Percentiles rank a stretch among this genome's conserved stretches.
Conservation (phyloP, 2,797 vertebrate genomes). For the Anguilla anguilla region DNA sequence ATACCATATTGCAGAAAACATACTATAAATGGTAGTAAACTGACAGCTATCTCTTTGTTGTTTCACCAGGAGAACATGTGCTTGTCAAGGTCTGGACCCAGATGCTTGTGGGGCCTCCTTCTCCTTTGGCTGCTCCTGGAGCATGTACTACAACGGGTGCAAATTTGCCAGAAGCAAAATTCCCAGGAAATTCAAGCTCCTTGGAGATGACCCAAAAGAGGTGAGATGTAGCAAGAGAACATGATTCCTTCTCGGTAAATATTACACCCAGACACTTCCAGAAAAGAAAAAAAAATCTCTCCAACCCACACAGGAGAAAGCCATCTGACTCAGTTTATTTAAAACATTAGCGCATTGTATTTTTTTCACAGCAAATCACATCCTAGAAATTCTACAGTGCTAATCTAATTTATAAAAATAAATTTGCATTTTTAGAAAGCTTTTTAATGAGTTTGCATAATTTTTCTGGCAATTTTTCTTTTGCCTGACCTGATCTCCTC, state of each 20-base stretch:
- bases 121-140: constrained; percentile 99
- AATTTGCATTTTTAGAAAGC: too few relatives aligned
- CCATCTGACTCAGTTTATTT: neutral
- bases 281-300: neutral
- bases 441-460: neutral
- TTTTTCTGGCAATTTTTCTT: neutral
- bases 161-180: constrained; percentile 98
- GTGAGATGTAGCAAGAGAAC: constrained; percentile 64
- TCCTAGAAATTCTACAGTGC: neutral
- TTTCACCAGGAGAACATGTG: constrained; percentile 86
- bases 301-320: neutral
- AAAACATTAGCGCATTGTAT: too few relatives aligned
- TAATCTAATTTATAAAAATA: neutral
- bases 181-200: constrained; percentile 96
- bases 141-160: constrained; percentile 99
- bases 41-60: neutral
- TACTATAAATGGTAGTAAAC: neutral
- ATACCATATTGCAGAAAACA: neutral
- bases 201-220: constrained; percentile 93
- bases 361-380: neutral
- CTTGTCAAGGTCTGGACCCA: constrained; percentile 92
- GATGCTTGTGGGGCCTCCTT: constrained; percentile 95
- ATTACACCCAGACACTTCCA: neutral
- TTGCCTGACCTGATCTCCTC: neutral
- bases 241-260: neutral